phyloP scores from a whole-genome alignment of 2,113 vertebrate species.

The Rhipidura dahli region DNA sequence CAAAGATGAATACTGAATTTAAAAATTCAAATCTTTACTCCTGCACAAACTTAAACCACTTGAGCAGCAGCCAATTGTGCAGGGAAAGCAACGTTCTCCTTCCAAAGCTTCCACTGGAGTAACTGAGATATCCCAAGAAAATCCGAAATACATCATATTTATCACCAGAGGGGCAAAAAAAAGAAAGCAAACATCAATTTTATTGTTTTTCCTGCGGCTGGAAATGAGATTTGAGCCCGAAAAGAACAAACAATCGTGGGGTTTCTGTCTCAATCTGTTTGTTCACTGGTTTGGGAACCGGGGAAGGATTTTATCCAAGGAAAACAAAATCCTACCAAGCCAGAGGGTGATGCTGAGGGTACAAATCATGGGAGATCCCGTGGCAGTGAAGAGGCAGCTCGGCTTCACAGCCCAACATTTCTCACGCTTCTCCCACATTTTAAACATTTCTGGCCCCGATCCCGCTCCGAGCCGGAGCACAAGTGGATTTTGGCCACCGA shows the following conservation, averaged over 20 bases:
- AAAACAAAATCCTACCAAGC: slow-evolving; percentile 18
- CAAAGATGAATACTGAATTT: background rate
- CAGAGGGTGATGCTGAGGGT: background rate
- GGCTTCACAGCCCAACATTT: background rate
- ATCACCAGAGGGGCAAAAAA: background rate
- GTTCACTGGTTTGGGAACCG: background rate
- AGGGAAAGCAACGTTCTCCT: background rate
- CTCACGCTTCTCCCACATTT: background rate
- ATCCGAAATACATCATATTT: background rate
- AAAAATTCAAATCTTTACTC: background rate
- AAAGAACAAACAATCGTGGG: background rate
- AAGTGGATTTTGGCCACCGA: background rate
- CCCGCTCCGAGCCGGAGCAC: background rate
- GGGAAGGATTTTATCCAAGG: slow-evolving; percentile 13
- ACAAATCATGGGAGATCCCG: slow-evolving; percentile 10
- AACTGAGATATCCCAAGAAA: background rate
- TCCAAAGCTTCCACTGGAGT: slow-evolving; percentile 1
- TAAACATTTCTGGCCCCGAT: background rate
- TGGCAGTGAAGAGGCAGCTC: background rate
- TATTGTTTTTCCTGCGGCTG: background rate
- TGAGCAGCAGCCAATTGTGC: background rate
- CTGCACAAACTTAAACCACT: background rate
- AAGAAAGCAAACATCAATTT: background rate
- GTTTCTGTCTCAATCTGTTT: background rate
- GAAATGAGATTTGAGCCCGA: background rate